phyloP scores from a whole-genome alignment of 1,140 invertebrate genomes.

The Penaeus chinensis region DNA sequence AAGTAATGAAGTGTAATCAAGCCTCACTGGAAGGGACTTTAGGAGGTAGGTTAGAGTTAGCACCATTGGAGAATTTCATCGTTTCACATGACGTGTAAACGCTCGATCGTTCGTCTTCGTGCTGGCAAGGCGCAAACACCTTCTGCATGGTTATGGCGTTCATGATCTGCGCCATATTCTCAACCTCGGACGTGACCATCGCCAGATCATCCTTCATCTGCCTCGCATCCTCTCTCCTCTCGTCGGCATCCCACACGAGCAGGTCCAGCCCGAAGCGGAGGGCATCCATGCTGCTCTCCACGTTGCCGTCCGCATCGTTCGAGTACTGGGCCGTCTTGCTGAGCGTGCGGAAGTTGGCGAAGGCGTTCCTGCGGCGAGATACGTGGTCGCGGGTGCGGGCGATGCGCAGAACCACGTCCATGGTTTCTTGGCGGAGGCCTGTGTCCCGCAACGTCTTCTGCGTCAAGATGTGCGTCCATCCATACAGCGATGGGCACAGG shows the following conservation, averaged over 20 bases:
- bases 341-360: conserved; percentile 58
- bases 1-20: no score
- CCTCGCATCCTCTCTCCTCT: conserved; percentile 36
- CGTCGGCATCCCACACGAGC: conserved; percentile 61
- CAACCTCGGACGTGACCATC: conserved; percentile 32
- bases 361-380: conserved; percentile 55
- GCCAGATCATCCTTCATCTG: conserved; percentile 45
- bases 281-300: conserved; percentile 57
- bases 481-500: conserved; percentile 77
- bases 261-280: conserved; percentile 59
- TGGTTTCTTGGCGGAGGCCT: conserved; percentile 79
- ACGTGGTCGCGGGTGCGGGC: conserved; percentile 65
- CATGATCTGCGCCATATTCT: conserved; percentile 28
- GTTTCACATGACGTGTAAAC: conserved; percentile 33
- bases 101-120: conserved; percentile 22
- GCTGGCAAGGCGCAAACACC: not conserved
- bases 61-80: no score
- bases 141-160: not conserved
- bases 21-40: no score
- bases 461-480: conserved; percentile 78
- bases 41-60: no score
- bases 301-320: conserved; percentile 49
- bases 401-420: conserved; percentile 78
- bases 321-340: conserved; percentile 58
- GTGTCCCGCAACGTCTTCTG: conserved; percentile 83